Percentiles rank a stretch among this genome's conserved stretches.
Evolutionary conservation across 2,113 vertebrate species (phyloP).

Genomic region (Syngnathus floridae): DNA sequence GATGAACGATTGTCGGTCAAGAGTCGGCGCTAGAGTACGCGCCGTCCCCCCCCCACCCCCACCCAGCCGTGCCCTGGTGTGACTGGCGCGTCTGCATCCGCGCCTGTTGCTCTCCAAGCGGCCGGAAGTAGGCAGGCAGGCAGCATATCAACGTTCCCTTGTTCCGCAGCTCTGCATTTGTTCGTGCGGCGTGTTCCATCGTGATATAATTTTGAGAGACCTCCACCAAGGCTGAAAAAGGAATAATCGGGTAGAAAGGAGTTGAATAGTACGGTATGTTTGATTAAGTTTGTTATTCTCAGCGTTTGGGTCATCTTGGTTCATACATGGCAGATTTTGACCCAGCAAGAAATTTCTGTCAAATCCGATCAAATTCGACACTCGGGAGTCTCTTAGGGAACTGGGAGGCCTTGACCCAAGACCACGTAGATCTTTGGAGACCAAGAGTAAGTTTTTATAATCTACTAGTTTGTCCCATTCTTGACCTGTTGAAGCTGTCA

Average conservation of each 20-base stretch:
- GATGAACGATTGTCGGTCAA: conserved; percentile 11
- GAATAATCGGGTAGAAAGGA: background rate
- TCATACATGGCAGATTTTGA: background rate
- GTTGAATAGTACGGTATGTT: background rate
- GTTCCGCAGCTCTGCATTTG: conserved; percentile 52
- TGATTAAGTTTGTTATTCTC: background rate
- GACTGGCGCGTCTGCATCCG: conserved; percentile 52
- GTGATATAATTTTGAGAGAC: background rate
- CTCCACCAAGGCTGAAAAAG: background rate
- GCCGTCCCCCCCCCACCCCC: conserved; percentile 12
- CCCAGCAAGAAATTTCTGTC: background rate
- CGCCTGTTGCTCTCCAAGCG: conserved; percentile 58
- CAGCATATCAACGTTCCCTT: conserved; percentile 7
- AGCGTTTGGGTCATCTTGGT: background rate
- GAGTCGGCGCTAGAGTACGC: conserved; percentile 11
- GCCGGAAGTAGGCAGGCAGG: background rate
- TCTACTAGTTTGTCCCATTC: too few species aligned
- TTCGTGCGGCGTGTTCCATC: conserved; percentile 27
- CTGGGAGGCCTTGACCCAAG: too few species aligned
- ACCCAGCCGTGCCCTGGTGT: conserved; percentile 40
- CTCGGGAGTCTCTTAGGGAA: background rate
- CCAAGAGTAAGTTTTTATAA: too few species aligned
- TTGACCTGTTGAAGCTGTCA: too few species aligned
- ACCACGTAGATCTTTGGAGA: too few species aligned
- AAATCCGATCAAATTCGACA: background rate